A percentile compares a stretch with the other conserved stretches of the same genome.
These are phyloP conservation scores for Galeopterus variegatus DNA, from an alignment of 2,113 vertebrate genomes.

Conservation along the genomic window DNA sequence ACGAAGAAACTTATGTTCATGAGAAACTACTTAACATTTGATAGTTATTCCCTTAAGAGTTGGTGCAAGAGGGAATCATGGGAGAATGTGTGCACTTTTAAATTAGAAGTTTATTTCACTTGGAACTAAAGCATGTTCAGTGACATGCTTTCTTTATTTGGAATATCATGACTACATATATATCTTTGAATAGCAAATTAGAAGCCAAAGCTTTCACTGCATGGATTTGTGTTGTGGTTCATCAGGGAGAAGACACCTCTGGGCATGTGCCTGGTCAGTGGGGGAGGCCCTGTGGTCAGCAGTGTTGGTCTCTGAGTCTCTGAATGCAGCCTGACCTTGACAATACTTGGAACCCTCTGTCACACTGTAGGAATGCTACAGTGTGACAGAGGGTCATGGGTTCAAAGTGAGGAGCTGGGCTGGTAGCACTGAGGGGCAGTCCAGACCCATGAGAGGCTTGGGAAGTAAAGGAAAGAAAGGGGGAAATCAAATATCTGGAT, in stretches of 20 bases:
- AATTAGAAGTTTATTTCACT: slow-evolving; percentile 30
- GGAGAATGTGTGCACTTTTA: neutral
- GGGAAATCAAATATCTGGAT: neutral
- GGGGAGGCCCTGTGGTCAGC: accelerated
- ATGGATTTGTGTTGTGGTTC: neutral
- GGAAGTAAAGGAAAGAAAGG: neutral
- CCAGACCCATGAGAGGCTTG: neutral
- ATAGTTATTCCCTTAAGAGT: slow-evolving; percentile 38
- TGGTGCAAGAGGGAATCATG: neutral
- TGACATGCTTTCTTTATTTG: neutral
- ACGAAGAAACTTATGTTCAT: slow-evolving; percentile 40
- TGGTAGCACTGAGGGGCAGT: neutral
- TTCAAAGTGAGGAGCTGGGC: neutral
- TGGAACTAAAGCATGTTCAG: neutral
- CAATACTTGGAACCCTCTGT: neutral
- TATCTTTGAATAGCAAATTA: neutral
- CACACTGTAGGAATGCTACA: neutral
- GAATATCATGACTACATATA: neutral
- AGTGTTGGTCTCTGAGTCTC: neutral
- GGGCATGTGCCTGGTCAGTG: neutral
- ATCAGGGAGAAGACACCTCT: neutral
- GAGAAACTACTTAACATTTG: slow-evolving; percentile 47
- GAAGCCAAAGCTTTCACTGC: neutral
- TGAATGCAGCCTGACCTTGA: neutral
- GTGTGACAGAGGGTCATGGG: neutral